Evolutionary conservation across 1,140 invertebrate species (phyloP), one percentile per base, ranked within the genome.

Genomic region (Heliconius nattereri): DNA sequence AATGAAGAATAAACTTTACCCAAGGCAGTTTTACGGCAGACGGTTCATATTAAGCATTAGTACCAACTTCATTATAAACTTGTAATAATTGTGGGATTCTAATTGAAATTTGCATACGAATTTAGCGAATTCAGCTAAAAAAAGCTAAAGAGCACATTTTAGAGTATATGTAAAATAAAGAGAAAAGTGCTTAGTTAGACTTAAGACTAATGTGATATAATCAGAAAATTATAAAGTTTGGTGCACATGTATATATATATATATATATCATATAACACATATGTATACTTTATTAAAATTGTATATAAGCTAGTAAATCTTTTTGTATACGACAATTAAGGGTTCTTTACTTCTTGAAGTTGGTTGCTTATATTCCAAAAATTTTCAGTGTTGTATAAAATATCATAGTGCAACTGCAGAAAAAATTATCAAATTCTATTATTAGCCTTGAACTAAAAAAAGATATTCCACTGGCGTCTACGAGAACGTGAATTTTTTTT

Each of bases 1-100:
- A 71, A 76, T 76, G 75, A 76, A 76, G 75, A 76, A 76, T 76
- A 76, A 76, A 76, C 75, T 76, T 76, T 29, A 76, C 57, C 60
- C 75, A 49, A 76, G 75, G 60, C 75, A 76, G 75, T 76, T 76
- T 76, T 76, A 76, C 60, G 45, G 75, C 75, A 71, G 75, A 66
- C 75, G 75, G 32, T 76, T 76, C 74, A 66, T 76, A 76, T 76
- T 76, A 66, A 76, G 60, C 57, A 76, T 76, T 76, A 76, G 35
- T 76, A 76, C 74, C 54, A 76, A 76, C 54, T 76, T 76, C 74
- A 70, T 76, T 76, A 76, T 70, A 76, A 76, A 76, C 32, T 76
- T 76, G 57, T 76, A 66, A 76, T 76, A 76, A 76, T 76, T 76
- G 74, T 66, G 74, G 35, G 60, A 66, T 37, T 76, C 54, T 76